Evolutionary conservation across 1,140 invertebrate genomes (phyloP), one percentile per base, ranked within the genome.

Genomic region (Batillaria attramentaria): DNA sequence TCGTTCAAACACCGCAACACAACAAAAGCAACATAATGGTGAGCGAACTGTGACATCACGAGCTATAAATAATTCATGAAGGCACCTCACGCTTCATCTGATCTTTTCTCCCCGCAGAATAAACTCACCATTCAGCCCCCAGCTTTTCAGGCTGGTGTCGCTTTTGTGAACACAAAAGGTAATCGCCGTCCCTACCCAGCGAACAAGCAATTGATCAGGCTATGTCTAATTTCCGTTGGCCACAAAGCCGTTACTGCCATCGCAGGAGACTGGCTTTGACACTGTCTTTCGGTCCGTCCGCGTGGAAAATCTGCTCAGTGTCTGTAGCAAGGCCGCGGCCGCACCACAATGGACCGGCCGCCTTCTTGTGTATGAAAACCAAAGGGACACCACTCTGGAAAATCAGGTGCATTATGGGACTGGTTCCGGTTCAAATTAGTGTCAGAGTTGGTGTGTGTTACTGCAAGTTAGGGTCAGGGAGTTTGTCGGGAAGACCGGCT

Each of bases 161-260:
- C 41, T 70, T 39, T 70, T 70, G 68, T 70, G 39, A 70, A 70
- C 33, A 70, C 68, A 70, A n/a, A 70, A 70, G 68, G 68, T 70
- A 70, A 70, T 70, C 41, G 68, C 31, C 41, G 33, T 46, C 4
- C 41, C 20, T 39, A n/a, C 24, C 50, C 24, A 46, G 68, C 43
- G 50, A 46, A 42, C 3, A 70, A 42, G 43, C 68, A 70, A 70
- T 70, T 70, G 68, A 46, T 70, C 68, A 28, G 18, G 4, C 68
- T 42, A 13, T 70, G 68, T 70, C 50, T 70, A 70, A 70, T 70
- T 70, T 70, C 68, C 68, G 68, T 31, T 28, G 10, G 35, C 68
- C 8, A 43, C 20, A 70, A 46, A 6, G 41, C 41, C 18, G 68
- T 42, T 39, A 70, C 68, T 46, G 68, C 43, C 68, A 70, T 46